phyloP scores from a whole-genome alignment of 2,113 vertebrate genomes.

The Oxyura jamaicensis region DNA sequence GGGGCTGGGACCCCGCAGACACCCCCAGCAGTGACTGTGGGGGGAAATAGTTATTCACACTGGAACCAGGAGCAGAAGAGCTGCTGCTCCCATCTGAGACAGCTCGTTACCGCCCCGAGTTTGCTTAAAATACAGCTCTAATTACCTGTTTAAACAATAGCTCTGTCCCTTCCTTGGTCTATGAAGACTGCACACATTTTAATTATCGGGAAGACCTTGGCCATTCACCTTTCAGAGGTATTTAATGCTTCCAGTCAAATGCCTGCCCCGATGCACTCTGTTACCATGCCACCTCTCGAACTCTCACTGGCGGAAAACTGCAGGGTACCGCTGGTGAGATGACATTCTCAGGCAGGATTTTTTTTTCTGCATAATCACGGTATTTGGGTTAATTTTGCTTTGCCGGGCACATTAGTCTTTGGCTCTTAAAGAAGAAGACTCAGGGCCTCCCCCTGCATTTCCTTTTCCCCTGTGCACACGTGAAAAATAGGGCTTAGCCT shows the following conservation, averaged over 20 bases:
- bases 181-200: slow-evolving; percentile 73
- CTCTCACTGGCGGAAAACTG: slow-evolving; percentile 59
- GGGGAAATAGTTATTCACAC: background rate
- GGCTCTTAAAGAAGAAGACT: background rate
- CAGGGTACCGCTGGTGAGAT: slow-evolving; percentile 56
- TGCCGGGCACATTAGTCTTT: slow-evolving; percentile 63
- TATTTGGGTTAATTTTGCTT: slow-evolving; percentile 72
- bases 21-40: fast-evolving
- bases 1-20: background rate
- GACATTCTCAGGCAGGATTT: slow-evolving; percentile 64
- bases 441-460: background rate
- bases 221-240: slow-evolving; percentile 73
- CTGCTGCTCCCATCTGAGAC: background rate
- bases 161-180: slow-evolving; percentile 59
- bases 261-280: slow-evolving; percentile 73
- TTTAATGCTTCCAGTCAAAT: slow-evolving; percentile 80
- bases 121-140: slow-evolving; percentile 68
- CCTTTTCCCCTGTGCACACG: background rate
- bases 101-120: background rate
- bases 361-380: slow-evolving; percentile 73
- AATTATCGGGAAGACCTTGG: slow-evolving; percentile 74
- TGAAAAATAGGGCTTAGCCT: slow-evolving; percentile 21
- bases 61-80: background rate
- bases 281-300: slow-evolving; percentile 75
- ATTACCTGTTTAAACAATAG: slow-evolving; percentile 68